Evolutionary conservation across 1,140 invertebrate species (phyloP).

Genomic region (Eupeodes corollae): DNA sequence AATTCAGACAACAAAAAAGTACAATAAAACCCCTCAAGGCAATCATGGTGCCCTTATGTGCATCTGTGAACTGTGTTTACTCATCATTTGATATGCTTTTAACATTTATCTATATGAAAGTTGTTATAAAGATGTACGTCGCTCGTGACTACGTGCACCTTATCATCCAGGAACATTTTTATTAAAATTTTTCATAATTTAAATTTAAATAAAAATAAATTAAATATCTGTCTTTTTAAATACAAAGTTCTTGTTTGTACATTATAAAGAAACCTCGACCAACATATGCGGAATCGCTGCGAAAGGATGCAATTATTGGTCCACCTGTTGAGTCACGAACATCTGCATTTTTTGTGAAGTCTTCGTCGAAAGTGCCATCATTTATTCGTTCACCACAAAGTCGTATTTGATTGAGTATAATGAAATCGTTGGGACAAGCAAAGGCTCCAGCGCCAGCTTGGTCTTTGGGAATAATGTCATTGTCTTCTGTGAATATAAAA

Average conservation of each 20-base stretch:
- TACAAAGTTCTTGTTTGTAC: slow-evolving; percentile 44
- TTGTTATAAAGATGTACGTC: too few species aligned
- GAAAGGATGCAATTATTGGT: slow-evolving; percentile 43
- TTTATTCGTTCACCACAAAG: slow-evolving; percentile 63
- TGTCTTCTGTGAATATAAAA: slow-evolving; percentile 1
- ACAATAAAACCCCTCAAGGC: too few species aligned
- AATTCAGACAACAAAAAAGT: too few species aligned
- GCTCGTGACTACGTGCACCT: too few species aligned
- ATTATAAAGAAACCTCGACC: slow-evolving; percentile 45
- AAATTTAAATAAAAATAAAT: slow-evolving; percentile 5
- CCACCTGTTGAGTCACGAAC: slow-evolving; percentile 50
- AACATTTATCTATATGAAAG: too few species aligned
- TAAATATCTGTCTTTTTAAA: slow-evolving; percentile 14
- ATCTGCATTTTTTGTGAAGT: slow-evolving; percentile 52
- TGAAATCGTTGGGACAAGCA: slow-evolving; percentile 61
- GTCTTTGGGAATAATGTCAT: slow-evolving; percentile 44
- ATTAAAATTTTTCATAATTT: not conserved
- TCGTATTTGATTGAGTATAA: slow-evolving; percentile 52
- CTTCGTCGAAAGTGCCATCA: slow-evolving; percentile 45
- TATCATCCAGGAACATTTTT: too few species aligned
- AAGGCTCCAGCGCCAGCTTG: slow-evolving; percentile 60
- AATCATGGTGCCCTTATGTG: too few species aligned
- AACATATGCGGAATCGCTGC: slow-evolving; percentile 39
- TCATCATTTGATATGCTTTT: too few species aligned
- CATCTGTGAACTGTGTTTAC: too few species aligned